Percentiles rank a stretch among this genome's conserved stretches.
These are phyloP conservation scores for Brachylomia viminalis DNA, from an alignment of 2,888 invertebrate genomes.

Conservation along the genomic window DNA sequence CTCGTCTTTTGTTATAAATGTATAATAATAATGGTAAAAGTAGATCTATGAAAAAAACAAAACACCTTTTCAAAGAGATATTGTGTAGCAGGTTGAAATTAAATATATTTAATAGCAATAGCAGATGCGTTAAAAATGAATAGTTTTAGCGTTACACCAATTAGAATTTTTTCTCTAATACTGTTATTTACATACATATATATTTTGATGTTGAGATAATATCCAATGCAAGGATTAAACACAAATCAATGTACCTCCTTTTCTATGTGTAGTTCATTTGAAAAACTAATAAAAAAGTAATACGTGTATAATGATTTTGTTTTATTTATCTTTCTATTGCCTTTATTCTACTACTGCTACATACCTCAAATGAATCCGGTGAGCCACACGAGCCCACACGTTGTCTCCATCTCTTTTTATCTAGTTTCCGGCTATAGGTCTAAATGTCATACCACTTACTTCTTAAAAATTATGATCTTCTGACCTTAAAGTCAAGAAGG, in stretches of 20 bases:
- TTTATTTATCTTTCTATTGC: conserved; percentile 51
- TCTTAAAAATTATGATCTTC: too few relatives aligned
- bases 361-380: too few relatives aligned
- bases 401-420: not conserved
- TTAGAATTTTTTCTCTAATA: conserved; percentile 50
- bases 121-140: conserved; percentile 45
- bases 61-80: conserved; percentile 22
- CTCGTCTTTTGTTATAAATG: conserved; percentile 36
- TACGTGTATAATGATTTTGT: conserved; percentile 69
- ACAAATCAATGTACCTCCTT: conserved; percentile 83
- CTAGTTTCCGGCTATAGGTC: too few relatives aligned
- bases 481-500: too few relatives aligned
- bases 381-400: not conserved
- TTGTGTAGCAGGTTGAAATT: conserved; percentile 36
- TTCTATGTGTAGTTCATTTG: conserved; percentile 80
- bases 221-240: conserved; percentile 78
- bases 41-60: conserved; percentile 9
- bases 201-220: conserved; percentile 74
- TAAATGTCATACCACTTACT: too few relatives aligned
- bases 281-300: conserved; percentile 79
- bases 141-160: conserved; percentile 47
- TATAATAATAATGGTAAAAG: conserved; percentile 25
- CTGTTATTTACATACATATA: conserved; percentile 58
- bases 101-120: conserved; percentile 59
- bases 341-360: too few relatives aligned